These are phyloP conservation scores for Bryconaethiops microstoma DNA, from an alignment of 2,797 vertebrate genomes.

Conservation along the genomic window DNA sequence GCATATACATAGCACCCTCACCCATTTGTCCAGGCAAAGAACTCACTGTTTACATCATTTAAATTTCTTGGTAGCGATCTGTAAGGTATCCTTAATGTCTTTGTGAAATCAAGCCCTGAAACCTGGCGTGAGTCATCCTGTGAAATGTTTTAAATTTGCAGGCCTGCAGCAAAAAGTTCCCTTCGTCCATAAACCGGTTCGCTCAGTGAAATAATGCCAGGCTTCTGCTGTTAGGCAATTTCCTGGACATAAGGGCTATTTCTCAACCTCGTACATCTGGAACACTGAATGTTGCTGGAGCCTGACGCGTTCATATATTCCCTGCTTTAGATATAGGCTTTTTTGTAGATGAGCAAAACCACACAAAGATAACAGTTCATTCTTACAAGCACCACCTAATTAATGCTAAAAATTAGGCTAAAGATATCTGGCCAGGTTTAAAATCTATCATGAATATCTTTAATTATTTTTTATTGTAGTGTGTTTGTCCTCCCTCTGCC, in stretches of 20 bases:
- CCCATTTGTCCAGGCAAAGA: neutral
- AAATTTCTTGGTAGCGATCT: neutral
- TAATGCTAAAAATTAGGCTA: neutral
- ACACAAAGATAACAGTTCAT: neutral
- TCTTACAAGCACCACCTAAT: neutral
- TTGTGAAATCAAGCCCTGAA: neutral
- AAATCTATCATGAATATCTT: neutral
- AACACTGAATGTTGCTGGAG: neutral
- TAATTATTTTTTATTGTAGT: neutral
- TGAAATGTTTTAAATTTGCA: neutral
- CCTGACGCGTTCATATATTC: neutral
- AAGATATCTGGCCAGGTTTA: neutral
- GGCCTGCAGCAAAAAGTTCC: neutral
- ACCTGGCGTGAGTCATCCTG: neutral
- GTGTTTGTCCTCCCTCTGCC: no score
- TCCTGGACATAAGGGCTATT: neutral
- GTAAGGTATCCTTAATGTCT: neutral
- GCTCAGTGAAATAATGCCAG: slow-evolving; percentile 4
- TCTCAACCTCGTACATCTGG: neutral
- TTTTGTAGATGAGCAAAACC: neutral
- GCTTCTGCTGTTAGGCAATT: neutral
- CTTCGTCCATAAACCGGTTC: neutral
- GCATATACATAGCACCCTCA: neutral
- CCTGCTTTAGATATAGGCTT: no score
- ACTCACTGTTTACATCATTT: neutral